Evolutionary conservation across 1,140 invertebrate species (phyloP), one percentile per base, ranked within the genome.

Genomic region (Drosophila bifasciata): DNA sequence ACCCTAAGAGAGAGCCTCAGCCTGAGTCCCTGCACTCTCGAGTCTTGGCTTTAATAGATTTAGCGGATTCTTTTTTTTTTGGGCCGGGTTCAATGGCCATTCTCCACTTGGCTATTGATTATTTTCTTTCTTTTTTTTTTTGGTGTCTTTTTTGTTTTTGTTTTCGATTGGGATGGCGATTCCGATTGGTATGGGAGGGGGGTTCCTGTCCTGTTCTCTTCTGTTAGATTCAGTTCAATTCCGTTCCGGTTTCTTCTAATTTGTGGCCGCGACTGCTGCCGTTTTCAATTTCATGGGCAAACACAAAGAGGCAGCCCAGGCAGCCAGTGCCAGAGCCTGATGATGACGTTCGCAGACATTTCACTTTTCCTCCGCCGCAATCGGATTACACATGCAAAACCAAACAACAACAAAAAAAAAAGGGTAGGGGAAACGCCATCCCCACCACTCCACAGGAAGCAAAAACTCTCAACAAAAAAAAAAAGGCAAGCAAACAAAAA

Each of bases 271-370:
- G 32, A 36, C 32, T 36, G 32, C 51, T 73, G 75, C 45, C 64
- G 77, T 80, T 81, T 81, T 74, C 79, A 83, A 80, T 81, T 81
- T 73, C 78, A 81, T 66, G 78, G 72, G 59, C 68, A 77, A 77
- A 77, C 68, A 81, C 36, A 66, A 49, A 40, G 17, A 41, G 21
- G 44, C 44, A 28, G 8, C 49, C 3, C 16, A 28, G 16, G 21
- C 36, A 16, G 13, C 19, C 7, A 1, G 3, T 11, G 5, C 7
- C 57, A 21, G 13, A 21, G 28, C 21, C 40, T 62, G 66, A 59
- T 55, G 74, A 72, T 78, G 74, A 77, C 57, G 67, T 79, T 74
- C 32, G 44, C 74, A 70, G 43, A 63, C 73, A 32, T 62, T 69
- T 62, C 39, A 53, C 46, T 59, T 48, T 53, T 56, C 61, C 46